Evolutionary conservation across 1,140 invertebrate species (phyloP), one percentile per base, ranked within the genome.

Genomic region (Orchesella cincta): DNA sequence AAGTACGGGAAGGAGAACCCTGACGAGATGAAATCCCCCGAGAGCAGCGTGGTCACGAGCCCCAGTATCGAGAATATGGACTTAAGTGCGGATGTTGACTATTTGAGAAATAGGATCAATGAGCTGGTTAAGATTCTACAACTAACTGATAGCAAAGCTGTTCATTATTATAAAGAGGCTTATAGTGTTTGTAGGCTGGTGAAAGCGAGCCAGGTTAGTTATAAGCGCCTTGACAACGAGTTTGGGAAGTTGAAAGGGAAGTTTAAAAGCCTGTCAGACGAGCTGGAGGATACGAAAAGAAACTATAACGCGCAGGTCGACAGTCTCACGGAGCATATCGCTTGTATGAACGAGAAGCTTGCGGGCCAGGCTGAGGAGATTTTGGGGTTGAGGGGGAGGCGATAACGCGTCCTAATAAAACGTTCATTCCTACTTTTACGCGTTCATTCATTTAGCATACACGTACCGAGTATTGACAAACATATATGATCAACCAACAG

Each of bases 91-190:
- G 28, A 31, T 33, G 23, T 67, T 12, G 23, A 12, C 8, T 33
- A 67, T 33, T 29, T 67, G 5, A 67, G 23, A 12, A 29, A 67
- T 8, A 29, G 62, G 31, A 33, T 18, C n/a, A 29, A 14, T 29
- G 62, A 67, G 31, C 62, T 67, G 23, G 62, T 67, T 12, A 67
- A 67, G 31, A 2, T n/a, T 2, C 3, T 67, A 5, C 62, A 67
- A 29, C 5, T 18, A 8, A 12, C 62, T 3, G 62, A 67, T n/a
- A 67, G 62, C 31, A 67, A 67, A 33, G 62, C 62, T 14, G 31
- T 67, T 33, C 23, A 67, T n/a, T 67, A 67, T 33, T 67, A 67
- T 33, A 8, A 67, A 1, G 62, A 67, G 31, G 26, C 62, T 67
- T 5, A 31, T 14, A 31, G 12, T 33, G 26, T 67, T 3, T 67